Conservation (phyloP, 2,113 vertebrate species). For the Antechinus flavipes region DNA sequence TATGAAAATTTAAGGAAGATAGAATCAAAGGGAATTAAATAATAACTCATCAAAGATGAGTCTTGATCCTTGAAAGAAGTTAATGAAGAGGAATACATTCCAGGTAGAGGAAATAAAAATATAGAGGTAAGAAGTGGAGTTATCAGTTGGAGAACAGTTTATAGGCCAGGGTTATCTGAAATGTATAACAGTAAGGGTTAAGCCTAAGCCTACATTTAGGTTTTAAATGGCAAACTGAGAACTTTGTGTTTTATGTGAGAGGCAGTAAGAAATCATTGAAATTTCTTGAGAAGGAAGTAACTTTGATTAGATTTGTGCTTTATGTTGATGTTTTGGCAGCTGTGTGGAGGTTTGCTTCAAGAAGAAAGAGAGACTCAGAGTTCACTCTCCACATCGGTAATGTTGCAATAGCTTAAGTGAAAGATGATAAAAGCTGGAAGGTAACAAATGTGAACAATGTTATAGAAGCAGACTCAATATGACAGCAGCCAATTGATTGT, state of each 20-base stretch:
- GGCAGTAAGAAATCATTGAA: background rate
- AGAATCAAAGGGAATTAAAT: background rate
- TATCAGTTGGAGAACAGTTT: background rate
- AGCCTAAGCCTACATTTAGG: background rate
- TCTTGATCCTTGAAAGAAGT: background rate
- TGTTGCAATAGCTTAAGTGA: background rate
- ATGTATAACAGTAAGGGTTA: background rate
- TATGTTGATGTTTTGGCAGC: background rate
- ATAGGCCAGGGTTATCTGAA: background rate
- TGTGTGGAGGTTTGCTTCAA: background rate
- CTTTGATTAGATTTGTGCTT: background rate
- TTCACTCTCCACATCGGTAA: background rate
- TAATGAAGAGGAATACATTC: background rate
- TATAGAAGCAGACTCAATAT: background rate
- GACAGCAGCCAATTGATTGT: background rate
- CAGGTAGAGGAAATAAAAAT: too few species aligned
- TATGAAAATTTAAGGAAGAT: background rate
- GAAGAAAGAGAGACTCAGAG: background rate
- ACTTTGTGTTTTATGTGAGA: background rate
- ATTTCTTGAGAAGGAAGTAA: background rate
- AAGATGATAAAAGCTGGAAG: background rate
- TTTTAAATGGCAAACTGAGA: background rate
- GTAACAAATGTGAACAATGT: background rate
- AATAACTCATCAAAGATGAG: background rate
- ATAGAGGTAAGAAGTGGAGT: background rate